phyloP scores from a whole-genome alignment of 2,113 vertebrate species.

The Hirundichthys speculiger region DNA sequence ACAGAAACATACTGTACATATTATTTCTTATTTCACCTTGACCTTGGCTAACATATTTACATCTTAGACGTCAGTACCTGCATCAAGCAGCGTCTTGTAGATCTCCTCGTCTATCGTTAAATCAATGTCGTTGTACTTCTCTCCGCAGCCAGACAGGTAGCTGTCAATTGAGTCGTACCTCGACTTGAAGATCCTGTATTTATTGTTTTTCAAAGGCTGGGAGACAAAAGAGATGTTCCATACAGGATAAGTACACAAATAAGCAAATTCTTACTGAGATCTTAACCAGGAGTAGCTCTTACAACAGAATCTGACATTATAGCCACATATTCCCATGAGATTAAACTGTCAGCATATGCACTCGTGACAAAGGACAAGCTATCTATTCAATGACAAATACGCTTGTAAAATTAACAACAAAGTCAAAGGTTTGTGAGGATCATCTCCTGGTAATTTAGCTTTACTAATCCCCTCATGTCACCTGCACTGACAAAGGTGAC shows the following conservation, averaged over 20 bases:
- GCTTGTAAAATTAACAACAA: too few species aligned
- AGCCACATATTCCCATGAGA: too few species aligned
- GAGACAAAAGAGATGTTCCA: constrained; percentile 43
- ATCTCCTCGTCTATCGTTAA: constrained; percentile 94
- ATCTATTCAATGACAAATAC: too few species aligned
- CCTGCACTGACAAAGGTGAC: too few species aligned
- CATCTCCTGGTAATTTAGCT: too few species aligned
- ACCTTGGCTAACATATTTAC: not conserved
- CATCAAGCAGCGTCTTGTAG: constrained; percentile 89
- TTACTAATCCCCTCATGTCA: too few species aligned
- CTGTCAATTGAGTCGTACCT: constrained; percentile 99
- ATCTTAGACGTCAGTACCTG: constrained; percentile 80
- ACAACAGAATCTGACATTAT: not conserved
- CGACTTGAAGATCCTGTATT: constrained; percentile 96
- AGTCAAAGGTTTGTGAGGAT: too few species aligned
- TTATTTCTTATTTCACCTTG: not conserved
- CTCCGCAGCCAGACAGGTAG: constrained; percentile 94
- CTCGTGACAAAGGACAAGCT: too few species aligned
- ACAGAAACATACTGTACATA: constrained; percentile 28
- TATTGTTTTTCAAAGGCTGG: constrained; percentile 94
- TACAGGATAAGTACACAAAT: too few species aligned
- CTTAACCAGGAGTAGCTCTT: not conserved
- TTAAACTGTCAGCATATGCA: too few species aligned
- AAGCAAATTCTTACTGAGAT: not conserved
- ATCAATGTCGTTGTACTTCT: constrained; percentile 98